These are phyloP conservation scores for Melanotaenia maccullochi DNA, from an alignment of 2,797 vertebrate genomes.

Conservation along the genomic window DNA sequence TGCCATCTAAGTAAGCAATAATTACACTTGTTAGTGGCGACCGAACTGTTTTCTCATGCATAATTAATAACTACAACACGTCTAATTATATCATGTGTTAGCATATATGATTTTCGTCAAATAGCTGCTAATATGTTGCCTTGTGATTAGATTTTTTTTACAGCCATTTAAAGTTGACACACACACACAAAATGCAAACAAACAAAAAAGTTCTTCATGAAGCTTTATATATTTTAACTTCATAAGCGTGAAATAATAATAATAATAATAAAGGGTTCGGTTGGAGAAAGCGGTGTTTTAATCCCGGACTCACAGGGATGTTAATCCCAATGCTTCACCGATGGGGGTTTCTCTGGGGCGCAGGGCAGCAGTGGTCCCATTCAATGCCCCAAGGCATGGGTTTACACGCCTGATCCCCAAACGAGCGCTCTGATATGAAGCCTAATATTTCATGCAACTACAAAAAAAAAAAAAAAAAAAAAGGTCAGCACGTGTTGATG, in stretches of 20 bases:
- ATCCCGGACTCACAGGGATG: conserved; percentile 82
- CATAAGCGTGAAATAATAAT: conserved; percentile 44
- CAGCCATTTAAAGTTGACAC: neutral
- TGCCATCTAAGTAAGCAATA: conserved; percentile 21
- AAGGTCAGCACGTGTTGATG: neutral
- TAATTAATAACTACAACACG: conserved; percentile 14
- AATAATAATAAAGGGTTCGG: conserved; percentile 47
- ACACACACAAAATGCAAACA: neutral
- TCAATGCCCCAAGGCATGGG: conserved; percentile 66
- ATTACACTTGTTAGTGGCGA: conserved; percentile 8
- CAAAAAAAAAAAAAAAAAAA: too few relatives aligned
- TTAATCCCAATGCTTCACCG: conserved; percentile 84
- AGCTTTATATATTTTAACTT: neutral
- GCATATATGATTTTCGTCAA: neutral
- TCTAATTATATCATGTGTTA: neutral
- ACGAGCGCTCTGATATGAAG: conserved; percentile 37
- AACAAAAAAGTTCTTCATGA: neutral
- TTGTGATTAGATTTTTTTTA: neutral
- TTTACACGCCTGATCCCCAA: conserved; percentile 43
- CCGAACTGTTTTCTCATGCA: conserved; percentile 20
- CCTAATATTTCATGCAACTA: conserved; percentile 17
- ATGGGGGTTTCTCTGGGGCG: conserved; percentile 74
- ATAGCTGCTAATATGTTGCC: neutral
- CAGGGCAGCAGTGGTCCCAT: conserved; percentile 63
- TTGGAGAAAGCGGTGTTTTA: conserved; percentile 77